phyloP scores from a whole-genome alignment of 2,113 vertebrate species.

The Perca flavescens region DNA sequence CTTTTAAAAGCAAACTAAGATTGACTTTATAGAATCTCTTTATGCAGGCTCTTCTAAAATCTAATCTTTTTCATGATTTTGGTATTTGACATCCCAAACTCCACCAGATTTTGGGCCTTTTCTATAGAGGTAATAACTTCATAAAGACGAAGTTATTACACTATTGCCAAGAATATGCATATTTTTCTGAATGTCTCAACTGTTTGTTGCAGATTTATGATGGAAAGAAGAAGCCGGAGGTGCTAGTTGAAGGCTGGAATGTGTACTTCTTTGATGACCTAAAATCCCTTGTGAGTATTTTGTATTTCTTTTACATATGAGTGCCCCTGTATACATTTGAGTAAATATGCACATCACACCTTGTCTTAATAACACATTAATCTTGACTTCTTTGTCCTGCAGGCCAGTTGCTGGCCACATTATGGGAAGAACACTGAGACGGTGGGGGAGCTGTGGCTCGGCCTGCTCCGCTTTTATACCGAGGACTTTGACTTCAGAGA shows the following conservation, averaged over 20 bases:
- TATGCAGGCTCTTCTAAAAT: background rate
- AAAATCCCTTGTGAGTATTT: conserved; percentile 82
- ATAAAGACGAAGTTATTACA: background rate
- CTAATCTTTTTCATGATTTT: background rate
- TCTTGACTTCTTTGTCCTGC: conserved; percentile 31
- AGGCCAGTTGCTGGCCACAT: conserved; percentile 89
- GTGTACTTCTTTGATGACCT: conserved; percentile 93
- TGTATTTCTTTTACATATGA: background rate
- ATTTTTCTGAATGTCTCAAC: background rate
- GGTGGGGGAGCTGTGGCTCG: conserved; percentile 94
- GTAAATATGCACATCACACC: background rate
- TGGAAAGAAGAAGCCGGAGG: conserved; percentile 90
- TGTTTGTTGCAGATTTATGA: conserved; percentile 89
- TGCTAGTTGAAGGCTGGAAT: conserved; percentile 94
- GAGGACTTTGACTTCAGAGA: conserved; percentile 98
- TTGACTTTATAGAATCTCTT: background rate
- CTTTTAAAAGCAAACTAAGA: background rate
- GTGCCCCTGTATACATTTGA: background rate
- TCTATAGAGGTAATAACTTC: background rate
- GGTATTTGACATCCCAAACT: background rate
- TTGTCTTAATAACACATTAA: background rate
- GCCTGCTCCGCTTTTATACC: conserved; percentile 94
- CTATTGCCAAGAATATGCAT: background rate
- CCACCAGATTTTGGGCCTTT: background rate
- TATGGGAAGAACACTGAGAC: conserved; percentile 89